These are phyloP conservation scores for Drosophila ustulata DNA, from an alignment of 2,888 invertebrate species.

Conservation along the genomic window DNA sequence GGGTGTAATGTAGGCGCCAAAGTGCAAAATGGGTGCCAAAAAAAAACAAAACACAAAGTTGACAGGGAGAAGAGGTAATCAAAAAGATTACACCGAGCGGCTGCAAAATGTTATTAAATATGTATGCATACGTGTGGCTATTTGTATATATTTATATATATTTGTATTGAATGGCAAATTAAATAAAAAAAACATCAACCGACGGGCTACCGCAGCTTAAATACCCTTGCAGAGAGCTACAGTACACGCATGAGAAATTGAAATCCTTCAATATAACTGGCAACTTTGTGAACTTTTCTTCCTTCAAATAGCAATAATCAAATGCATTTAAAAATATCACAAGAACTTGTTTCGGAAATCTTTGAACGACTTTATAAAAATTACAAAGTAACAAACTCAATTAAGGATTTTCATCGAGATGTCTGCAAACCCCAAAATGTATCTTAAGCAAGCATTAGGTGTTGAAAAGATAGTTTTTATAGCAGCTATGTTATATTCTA, in stretches of 20 bases:
- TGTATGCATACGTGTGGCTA: slow-evolving; percentile 60
- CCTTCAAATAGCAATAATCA: too few species aligned
- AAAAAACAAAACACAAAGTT: slow-evolving; percentile 41
- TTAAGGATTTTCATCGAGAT: too few species aligned
- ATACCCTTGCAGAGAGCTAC: slow-evolving; percentile 16
- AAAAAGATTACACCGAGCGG: slow-evolving; percentile 64
- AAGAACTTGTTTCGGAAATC: too few species aligned
- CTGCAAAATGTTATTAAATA: slow-evolving; percentile 71
- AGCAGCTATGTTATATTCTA: neutral
- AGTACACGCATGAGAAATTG: neutral
- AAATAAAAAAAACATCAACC: neutral
- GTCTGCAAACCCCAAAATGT: too few species aligned
- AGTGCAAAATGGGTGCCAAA: slow-evolving; percentile 66
- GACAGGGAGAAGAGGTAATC: slow-evolving; percentile 18
- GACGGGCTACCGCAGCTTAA: slow-evolving; percentile 12
- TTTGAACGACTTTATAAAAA: too few species aligned
- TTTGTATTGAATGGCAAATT: slow-evolving; percentile 15
- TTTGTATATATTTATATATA: slow-evolving; percentile 30
- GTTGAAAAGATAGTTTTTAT: neutral
- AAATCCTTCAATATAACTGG: neutral
- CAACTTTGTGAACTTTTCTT: too few species aligned
- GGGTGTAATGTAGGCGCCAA: slow-evolving; percentile 40
- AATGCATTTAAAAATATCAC: too few species aligned
- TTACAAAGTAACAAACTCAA: too few species aligned
- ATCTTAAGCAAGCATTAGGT: neutral